Conservation (phyloP, 35 echinoderm and acorn worm genomes). For the Lytechinus variegatus region DNA sequence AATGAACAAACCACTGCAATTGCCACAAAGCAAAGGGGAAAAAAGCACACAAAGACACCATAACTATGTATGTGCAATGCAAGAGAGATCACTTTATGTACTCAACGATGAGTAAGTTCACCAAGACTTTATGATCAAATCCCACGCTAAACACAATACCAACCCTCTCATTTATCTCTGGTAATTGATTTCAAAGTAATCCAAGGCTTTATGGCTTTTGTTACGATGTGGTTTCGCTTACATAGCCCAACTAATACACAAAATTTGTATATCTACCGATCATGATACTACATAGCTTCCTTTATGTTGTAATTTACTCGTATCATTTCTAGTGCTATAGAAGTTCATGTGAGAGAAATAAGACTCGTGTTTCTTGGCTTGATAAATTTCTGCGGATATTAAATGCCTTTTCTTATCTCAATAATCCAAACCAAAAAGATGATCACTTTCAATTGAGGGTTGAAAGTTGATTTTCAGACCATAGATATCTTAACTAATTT, state of each 20-base stretch:
- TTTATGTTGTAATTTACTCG: background rate
- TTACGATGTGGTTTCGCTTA: background rate
- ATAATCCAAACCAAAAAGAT: background rate
- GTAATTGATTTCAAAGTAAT: slow-evolving; percentile 14
- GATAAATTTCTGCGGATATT: background rate
- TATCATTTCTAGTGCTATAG: background rate
- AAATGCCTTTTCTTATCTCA: background rate
- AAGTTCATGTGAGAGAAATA: background rate
- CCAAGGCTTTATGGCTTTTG: slow-evolving; percentile 1
- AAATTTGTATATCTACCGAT: background rate
- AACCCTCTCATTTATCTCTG: background rate
- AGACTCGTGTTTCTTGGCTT: background rate
- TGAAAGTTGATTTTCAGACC: background rate
- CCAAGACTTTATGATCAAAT: background rate
- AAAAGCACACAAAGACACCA: background rate
- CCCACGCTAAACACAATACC: slow-evolving; percentile 2
- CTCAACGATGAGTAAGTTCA: background rate
- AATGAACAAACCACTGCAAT: background rate
- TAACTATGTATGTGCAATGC: background rate
- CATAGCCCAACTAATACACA: background rate
- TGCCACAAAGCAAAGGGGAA: background rate
- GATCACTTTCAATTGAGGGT: background rate
- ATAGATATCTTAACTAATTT: too few species aligned
- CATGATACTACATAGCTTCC: background rate
- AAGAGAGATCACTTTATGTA: background rate